These are phyloP conservation scores for Dryocosmus kuriphilus DNA, from an alignment of 2,888 invertebrate genomes.

Conservation along the genomic window DNA sequence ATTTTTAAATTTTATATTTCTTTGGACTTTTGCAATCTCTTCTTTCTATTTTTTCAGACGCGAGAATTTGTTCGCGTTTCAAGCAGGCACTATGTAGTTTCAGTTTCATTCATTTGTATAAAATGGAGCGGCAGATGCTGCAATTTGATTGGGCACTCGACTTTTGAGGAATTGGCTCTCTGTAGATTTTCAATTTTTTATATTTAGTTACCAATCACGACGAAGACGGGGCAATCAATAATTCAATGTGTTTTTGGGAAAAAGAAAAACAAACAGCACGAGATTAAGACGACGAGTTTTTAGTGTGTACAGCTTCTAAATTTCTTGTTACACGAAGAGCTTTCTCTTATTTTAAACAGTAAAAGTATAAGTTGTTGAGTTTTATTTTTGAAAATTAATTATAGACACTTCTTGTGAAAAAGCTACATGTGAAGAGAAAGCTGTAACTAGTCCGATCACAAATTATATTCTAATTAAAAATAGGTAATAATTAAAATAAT, in stretches of 20 bases:
- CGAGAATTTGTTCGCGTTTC: conserved; percentile 39
- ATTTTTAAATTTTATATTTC: conserved; percentile 17
- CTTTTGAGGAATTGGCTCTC: conserved; percentile 65
- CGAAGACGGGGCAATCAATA: conserved; percentile 62
- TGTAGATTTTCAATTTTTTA: conserved; percentile 47
- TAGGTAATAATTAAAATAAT: no score
- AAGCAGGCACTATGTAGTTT: conserved; percentile 65
- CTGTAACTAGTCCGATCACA: neutral
- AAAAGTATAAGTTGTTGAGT: neutral
- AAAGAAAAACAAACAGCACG: conserved; percentile 57
- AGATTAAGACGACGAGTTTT: conserved; percentile 58
- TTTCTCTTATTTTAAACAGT: neutral
- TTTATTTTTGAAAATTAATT: neutral
- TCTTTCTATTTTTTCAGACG: conserved; percentile 35
- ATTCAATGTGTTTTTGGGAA: conserved; percentile 66
- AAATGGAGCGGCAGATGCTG: conserved; percentile 72
- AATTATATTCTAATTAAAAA: neutral
- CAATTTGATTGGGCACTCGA: conserved; percentile 72
- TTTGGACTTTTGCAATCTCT: conserved; percentile 18
- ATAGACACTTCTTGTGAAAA: conserved; percentile 1
- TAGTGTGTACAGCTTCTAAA: conserved; percentile 47
- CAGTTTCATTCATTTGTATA: conserved; percentile 72
- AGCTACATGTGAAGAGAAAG: neutral
- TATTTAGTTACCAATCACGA: conserved; percentile 31
- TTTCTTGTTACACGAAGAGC: conserved; percentile 50